Percentiles rank a stretch among this genome's conserved stretches.
Conservation (phyloP, 1,140 invertebrate genomes). For the Drosophila nigromelanica region DNA sequence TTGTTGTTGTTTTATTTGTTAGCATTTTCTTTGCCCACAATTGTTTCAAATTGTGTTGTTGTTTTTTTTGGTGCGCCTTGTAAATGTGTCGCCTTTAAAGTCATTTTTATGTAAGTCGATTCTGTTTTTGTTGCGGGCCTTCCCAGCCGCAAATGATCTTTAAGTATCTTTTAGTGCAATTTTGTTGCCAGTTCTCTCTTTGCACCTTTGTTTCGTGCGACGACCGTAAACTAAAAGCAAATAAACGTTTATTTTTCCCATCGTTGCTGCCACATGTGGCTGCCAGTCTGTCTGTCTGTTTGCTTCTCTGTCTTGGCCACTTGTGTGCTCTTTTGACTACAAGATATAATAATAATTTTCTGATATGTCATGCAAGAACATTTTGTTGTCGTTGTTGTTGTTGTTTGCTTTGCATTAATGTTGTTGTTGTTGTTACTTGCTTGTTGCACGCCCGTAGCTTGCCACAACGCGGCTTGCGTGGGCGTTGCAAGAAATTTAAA, state of each 20-base stretch:
- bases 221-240: not conserved
- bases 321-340: slow-evolving; percentile 66
- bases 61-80: slow-evolving; percentile 62
- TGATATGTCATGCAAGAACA: slow-evolving; percentile 73
- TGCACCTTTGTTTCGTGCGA: slow-evolving; percentile 35
- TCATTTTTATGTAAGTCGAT: slow-evolving; percentile 81
- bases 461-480: slow-evolving; percentile 24
- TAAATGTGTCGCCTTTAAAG: slow-evolving; percentile 82
- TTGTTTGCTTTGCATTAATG: not conserved
- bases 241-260: slow-evolving; percentile 59
- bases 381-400: slow-evolving; percentile 20
- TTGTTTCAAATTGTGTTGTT: slow-evolving; percentile 56
- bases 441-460: slow-evolving; percentile 12
- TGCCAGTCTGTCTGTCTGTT: slow-evolving; percentile 3
- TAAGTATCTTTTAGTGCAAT: slow-evolving; percentile 39
- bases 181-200: slow-evolving; percentile 17
- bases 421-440: slow-evolving; percentile 2
- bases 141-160: slow-evolving; percentile 66
- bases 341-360: slow-evolving; percentile 77
- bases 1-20: slow-evolving; percentile 42
- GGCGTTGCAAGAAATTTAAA: slow-evolving; percentile 55
- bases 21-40: slow-evolving; percentile 62
- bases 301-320: slow-evolving; percentile 44
- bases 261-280: slow-evolving; percentile 40
- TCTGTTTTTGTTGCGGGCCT: slow-evolving; percentile 60